These are phyloP conservation scores for Spongia lamella DNA, from an alignment of 37 sponge, comb jelly and placozoan species.

Conservation along the genomic window DNA sequence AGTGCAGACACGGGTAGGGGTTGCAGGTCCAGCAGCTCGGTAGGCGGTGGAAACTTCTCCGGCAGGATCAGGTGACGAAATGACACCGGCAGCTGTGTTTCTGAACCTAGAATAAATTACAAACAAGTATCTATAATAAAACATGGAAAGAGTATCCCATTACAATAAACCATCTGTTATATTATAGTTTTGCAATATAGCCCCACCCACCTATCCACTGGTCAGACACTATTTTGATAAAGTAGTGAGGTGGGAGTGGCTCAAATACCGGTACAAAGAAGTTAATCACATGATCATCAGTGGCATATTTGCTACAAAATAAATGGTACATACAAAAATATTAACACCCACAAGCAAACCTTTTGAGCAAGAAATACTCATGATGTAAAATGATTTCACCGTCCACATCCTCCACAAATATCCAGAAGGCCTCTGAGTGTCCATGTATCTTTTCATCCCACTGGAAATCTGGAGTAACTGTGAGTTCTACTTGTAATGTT, in stretches of 20 bases:
- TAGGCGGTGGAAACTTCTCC: conserved; percentile 97
- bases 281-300: conserved; percentile 86
- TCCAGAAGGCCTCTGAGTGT: conserved; percentile 94
- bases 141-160: not conserved
- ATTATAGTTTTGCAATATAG: conserved; percentile 24
- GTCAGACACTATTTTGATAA: conserved; percentile 84
- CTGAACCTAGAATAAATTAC: conserved; percentile 56
- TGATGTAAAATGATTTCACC: conserved; percentile 90
- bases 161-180: conserved; percentile 36
- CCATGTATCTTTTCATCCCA: conserved; percentile 99
- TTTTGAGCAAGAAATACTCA: conserved; percentile 97
- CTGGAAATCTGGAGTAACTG: conserved; percentile 98
- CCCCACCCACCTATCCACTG: conserved; percentile 61
- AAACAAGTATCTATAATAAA: not conserved
- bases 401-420: conserved; percentile 98
- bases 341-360: not conserved
- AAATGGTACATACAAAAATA: no score
- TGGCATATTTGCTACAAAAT: conserved; percentile 74
- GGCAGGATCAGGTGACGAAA: conserved; percentile 98
- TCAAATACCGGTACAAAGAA: conserved; percentile 99
- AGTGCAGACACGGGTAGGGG: conserved; percentile 96
- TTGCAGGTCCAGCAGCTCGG: conserved; percentile 96
- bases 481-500: conserved; percentile 93
- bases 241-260: conserved; percentile 99
- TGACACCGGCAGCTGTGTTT: conserved; percentile 94